phyloP scores from a whole-genome alignment of 1,140 invertebrate species.

The Zaprionus ornatus region DNA sequence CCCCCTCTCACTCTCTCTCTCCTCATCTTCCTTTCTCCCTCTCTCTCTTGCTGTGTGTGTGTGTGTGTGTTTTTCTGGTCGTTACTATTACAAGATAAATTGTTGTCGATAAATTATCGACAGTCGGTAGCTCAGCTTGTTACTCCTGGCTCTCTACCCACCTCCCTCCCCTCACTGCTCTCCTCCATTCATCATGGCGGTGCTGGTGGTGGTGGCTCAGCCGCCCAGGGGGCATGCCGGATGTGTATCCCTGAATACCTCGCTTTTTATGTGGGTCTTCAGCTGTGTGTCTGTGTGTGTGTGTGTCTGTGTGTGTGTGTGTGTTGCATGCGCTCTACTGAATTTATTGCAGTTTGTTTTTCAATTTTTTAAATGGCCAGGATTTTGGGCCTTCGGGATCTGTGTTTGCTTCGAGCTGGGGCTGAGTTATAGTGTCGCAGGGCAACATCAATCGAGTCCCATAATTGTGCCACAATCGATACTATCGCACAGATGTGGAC shows the following conservation, averaged over 20 bases:
- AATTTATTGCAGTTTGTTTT: slow-evolving; percentile 81
- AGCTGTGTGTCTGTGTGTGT: slow-evolving; percentile 22
- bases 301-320: slow-evolving; percentile 36
- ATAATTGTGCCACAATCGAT: slow-evolving; percentile 22
- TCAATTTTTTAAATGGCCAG: slow-evolving; percentile 72
- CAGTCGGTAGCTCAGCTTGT: slow-evolving; percentile 50
- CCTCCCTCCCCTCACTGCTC: background rate
- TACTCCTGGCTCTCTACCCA: slow-evolving; percentile 32
- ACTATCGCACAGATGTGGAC: background rate
- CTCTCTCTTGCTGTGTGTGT: slow-evolving; percentile 8
- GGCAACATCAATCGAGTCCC: slow-evolving; percentile 31
- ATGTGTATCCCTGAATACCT: slow-evolving; percentile 51
- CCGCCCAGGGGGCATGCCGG: slow-evolving; percentile 53
- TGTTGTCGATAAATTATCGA: slow-evolving; percentile 77
- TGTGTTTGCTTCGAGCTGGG: slow-evolving; percentile 4
- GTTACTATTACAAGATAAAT: slow-evolving; percentile 77
- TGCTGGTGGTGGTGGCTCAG: background rate
- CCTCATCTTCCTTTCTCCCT: background rate
- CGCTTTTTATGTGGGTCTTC: slow-evolving; percentile 22
- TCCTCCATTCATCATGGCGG: slow-evolving; percentile 18
- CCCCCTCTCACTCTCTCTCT: background rate
- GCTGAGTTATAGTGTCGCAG: slow-evolving; percentile 58
- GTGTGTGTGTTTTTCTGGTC: slow-evolving; percentile 38
- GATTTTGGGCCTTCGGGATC: slow-evolving; percentile 30
- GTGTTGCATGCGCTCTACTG: slow-evolving; percentile 46